phyloP scores from a whole-genome alignment of 2,888 invertebrate genomes.

The Dicyrtomina minuta region DNA sequence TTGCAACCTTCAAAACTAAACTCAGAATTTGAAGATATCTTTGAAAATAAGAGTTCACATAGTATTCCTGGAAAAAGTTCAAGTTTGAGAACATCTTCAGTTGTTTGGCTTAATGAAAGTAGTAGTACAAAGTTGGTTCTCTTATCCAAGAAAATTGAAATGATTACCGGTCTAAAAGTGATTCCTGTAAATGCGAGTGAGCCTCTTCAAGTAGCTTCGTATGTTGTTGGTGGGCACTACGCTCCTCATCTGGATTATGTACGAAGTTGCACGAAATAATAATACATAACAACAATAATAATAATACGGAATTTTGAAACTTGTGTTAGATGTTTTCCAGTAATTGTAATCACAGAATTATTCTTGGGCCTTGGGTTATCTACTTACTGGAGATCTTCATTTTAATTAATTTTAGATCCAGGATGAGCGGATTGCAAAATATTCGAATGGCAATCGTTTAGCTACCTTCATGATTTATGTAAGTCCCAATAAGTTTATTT shows the following conservation, averaged over 20 bases:
- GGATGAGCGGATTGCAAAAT: too few relatives aligned
- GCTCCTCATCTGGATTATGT: neutral
- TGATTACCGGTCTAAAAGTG: neutral
- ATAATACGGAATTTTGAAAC: too few relatives aligned
- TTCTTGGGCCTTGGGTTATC: neutral
- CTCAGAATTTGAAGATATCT: too few relatives aligned
- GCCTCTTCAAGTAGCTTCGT: neutral
- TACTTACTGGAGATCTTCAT: neutral
- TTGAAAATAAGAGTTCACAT: too few relatives aligned
- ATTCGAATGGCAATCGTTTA: neutral
- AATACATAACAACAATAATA: neutral
- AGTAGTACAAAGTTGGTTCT: neutral
- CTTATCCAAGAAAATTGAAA: neutral
- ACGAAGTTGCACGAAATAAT: neutral
- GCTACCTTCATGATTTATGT: conserved; percentile 9
- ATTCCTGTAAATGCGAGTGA: neutral
- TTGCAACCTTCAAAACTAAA: too few relatives aligned
- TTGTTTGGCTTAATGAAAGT: neutral
- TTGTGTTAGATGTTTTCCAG: too few relatives aligned
- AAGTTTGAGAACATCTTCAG: neutral
- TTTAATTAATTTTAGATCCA: too few relatives aligned
- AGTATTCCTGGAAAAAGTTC: too few relatives aligned
- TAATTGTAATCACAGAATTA: too few relatives aligned
- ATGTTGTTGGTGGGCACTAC: neutral
- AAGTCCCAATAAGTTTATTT: neutral